A percentile compares a stretch with the other conserved stretches of the same genome.
Conservation (phyloP, 2,797 vertebrate genomes). For the Thamnophis elegans region DNA sequence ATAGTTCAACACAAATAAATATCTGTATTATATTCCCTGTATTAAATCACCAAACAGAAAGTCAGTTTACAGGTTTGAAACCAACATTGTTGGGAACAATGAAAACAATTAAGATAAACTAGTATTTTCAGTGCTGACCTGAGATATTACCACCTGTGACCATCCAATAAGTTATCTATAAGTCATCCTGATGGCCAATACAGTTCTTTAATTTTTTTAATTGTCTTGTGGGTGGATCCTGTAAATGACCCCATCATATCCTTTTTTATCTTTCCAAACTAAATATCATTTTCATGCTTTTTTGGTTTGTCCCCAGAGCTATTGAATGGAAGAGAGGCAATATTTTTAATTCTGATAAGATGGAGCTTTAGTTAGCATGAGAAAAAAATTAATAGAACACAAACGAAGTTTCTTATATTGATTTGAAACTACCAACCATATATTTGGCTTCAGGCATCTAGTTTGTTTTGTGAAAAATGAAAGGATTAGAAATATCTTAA, state of each 20-base stretch:
- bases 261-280: not conserved
- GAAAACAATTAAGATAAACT: not conserved
- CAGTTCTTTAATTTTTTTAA: not conserved
- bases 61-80: not conserved
- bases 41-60: not conserved
- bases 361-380: not conserved
- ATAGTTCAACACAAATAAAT: not conserved
- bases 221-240: not conserved
- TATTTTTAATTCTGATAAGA: not conserved
- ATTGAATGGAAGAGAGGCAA: not conserved
- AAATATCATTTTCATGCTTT: not conserved
- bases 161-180: not conserved
- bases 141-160: not conserved
- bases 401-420: slow-evolving; percentile 5
- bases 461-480: not conserved
- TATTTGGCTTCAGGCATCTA: not conserved
- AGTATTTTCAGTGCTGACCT: not conserved
- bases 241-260: not conserved
- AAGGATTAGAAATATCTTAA: not conserved
- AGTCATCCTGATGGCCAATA: not conserved
- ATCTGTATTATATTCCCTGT: not conserved
- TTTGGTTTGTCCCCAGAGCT: not conserved
- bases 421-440: slow-evolving; percentile 6
- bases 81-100: not conserved
- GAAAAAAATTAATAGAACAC: not conserved